Conservation (phyloP, 1,140 invertebrate species). For the Ceratina japonica region DNA sequence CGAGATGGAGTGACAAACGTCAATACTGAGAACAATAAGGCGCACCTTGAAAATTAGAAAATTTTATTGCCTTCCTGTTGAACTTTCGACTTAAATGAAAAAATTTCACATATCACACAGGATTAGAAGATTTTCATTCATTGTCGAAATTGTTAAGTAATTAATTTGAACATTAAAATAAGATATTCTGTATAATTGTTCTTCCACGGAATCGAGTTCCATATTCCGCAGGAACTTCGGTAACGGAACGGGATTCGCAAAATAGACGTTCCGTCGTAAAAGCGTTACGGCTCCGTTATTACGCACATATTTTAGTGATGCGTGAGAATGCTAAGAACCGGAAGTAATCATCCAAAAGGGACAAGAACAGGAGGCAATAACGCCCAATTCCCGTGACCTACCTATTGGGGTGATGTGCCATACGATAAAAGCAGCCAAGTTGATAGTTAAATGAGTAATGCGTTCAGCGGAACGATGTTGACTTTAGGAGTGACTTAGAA, state of each 20-base stretch:
- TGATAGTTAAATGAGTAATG: conserved; percentile 22
- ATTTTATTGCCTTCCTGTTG: no score
- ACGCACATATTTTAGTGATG: conserved; percentile 52
- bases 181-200: background rate
- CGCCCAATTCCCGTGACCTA: conserved; percentile 1
- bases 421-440: background rate
- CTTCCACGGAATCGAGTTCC: background rate
- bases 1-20: background rate
- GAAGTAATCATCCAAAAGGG: conserved; percentile 63
- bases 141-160: no score
- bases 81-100: no score
- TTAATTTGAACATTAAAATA: no score
- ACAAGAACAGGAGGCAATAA: conserved; percentile 30
- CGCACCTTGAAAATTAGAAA: background rate
- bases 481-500: conserved; percentile 44
- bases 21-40: background rate
- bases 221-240: conserved; percentile 20
- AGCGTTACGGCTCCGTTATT: conserved; percentile 70
- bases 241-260: conserved; percentile 9
- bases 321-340: conserved; percentile 68
- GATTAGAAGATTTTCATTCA: no score
- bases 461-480: background rate
- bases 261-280: conserved; percentile 65
- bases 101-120: no score
- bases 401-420: background rate